Conservation (phyloP, 2,888 invertebrate genomes). For the Leptopterna dolabrata region DNA sequence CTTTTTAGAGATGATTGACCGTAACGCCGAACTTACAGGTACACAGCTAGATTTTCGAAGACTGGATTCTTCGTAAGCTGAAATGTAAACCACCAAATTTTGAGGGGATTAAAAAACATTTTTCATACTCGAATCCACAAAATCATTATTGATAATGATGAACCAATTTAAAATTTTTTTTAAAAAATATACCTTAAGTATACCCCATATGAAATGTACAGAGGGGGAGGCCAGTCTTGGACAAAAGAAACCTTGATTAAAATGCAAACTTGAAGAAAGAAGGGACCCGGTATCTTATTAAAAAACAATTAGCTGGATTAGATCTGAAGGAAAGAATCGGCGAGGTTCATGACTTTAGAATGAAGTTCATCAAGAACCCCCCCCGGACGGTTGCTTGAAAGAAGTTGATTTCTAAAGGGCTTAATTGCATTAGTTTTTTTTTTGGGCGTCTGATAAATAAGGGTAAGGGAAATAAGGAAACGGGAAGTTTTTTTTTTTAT, state of each 20-base stretch:
- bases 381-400: neutral
- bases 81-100: no score
- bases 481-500: neutral
- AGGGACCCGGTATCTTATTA: neutral
- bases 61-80: no score
- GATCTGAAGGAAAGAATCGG: neutral
- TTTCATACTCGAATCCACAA: no score
- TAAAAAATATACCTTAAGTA: no score
- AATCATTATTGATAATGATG: no score
- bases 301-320: constrained; percentile 7
- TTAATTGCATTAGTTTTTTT: neutral
- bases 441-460: neutral
- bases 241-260: neutral
- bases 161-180: neutral
- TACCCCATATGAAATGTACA: neutral
- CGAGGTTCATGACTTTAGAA: neutral
- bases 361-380: neutral
- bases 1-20: no score
- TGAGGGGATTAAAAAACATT: no score
- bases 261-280: neutral
- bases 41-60: no score
- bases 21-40: no score
- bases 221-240: neutral
- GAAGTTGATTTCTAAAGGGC: neutral
- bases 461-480: neutral